Evolutionary conservation across 1,140 invertebrate species (phyloP), one percentile per base, ranked within the genome.

Genomic region (Pseudachorutes palmiensis): DNA sequence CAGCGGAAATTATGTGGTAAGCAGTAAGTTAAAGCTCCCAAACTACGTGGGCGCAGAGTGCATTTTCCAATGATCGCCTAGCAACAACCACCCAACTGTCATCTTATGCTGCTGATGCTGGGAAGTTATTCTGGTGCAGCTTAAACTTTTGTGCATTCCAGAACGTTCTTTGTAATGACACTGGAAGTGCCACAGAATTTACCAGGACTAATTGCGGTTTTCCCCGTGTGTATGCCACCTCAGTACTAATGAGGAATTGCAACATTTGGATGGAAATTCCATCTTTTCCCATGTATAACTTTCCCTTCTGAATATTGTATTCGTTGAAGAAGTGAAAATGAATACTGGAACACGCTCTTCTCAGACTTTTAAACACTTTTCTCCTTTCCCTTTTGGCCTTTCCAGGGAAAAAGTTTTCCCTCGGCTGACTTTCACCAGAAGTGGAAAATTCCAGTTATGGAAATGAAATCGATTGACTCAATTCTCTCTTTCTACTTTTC

Each of bases 1-100:
- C 92, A 95, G 79, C 80, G 91, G n/a, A 92, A 92, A 78, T 81
- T 94, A 0, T 95, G 93, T 79, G 92, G 91, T 82, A 77, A 78
- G 80, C 77, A 5, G 36, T 9, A 45, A 19, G n/a, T n/a, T n/a
- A 45, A 9, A 45, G 9, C 19, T 45, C 36, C 19, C 36, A 45
- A 55, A 55, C n/a, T n/a, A n/a, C n/a, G 51, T 24, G 51, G 24
- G 51, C 9, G 12, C 12, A 5, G 24, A 55, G 24, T 5, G 36
- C 5, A 5, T 41, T 9, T 41, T 41, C 9, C 5, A 55, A 14
- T 55, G 24, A 24, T 9, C 24, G 14, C 51, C 51, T 55, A 55
- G 51, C 51, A 55, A 55, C 51, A 26, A 22, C 36, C 36, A n/a
- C 36, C 9, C 9, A 45, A 55, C 51, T 22, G 24, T 22, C 9